Conservation (phyloP, 2,797 vertebrate genomes). For the Micropoecilia bifurca region DNA sequence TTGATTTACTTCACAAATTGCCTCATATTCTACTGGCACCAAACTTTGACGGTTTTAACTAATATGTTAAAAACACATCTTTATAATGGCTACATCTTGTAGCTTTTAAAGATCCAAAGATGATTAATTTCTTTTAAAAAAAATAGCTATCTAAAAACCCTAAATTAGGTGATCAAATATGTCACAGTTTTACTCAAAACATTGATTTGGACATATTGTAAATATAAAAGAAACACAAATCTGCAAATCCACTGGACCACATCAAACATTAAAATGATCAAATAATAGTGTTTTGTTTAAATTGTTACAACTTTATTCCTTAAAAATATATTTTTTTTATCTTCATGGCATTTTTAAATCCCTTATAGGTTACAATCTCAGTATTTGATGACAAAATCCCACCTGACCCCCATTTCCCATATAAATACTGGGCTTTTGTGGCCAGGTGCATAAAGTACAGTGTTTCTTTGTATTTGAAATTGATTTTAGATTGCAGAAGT, state of each 20-base stretch:
- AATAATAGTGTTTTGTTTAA: neutral
- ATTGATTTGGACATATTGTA: neutral
- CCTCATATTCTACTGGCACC: too few species aligned
- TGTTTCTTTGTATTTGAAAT: neutral
- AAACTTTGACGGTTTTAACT: too few species aligned
- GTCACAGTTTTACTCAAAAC: neutral
- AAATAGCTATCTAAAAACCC: neutral
- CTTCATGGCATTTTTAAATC: neutral
- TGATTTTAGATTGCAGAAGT: neutral
- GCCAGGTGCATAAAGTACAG: neutral
- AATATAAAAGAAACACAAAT: neutral
- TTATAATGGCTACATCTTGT: too few species aligned
- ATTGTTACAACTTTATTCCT: neutral
- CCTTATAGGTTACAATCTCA: neutral
- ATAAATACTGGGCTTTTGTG: neutral
- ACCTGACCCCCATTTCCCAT: neutral
- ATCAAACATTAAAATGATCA: neutral
- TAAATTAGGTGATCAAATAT: neutral
- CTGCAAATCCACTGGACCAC: neutral
- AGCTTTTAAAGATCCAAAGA: neutral
- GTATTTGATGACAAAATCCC: neutral
- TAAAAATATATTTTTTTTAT: neutral
- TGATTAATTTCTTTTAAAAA: neutral
- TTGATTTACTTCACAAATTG: too few species aligned
- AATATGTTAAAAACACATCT: too few species aligned